Conservation (phyloP, 2,113 vertebrate species). For the Urocitellus parryii region DNA sequence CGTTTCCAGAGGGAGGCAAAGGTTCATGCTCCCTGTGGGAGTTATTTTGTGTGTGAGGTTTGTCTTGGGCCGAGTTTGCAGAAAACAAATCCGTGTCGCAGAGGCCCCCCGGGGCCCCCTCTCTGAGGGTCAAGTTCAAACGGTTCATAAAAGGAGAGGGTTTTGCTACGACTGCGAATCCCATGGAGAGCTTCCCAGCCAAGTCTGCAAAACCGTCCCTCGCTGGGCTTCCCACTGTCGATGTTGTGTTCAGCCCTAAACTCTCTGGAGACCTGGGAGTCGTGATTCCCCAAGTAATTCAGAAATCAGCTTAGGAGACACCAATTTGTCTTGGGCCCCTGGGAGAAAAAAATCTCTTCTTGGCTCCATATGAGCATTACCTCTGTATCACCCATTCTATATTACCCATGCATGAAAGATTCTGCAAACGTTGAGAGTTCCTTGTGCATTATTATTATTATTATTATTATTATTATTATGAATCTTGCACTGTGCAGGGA, state of each 20-base stretch:
- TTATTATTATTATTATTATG: background rate
- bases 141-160: background rate
- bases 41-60: background rate
- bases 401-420: background rate
- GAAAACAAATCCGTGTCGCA: constrained; percentile 20
- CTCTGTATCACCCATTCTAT: background rate
- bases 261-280: background rate
- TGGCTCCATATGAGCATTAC: background rate
- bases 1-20: background rate
- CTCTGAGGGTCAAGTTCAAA: background rate
- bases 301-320: background rate
- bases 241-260: background rate
- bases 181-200: background rate
- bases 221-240: background rate
- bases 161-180: background rate
- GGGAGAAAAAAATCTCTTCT: background rate
- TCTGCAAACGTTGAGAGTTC: background rate
- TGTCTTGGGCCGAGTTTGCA: background rate
- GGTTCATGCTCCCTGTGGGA: background rate
- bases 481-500: background rate
- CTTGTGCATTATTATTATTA: background rate
- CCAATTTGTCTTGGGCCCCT: background rate
- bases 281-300: background rate
- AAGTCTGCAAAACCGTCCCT: background rate
- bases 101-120: background rate